A percentile compares a stretch with the other conserved stretches of the same genome.
Evolutionary conservation across 2,797 vertebrate genomes (phyloP).

Genomic region (Melanotaenia parkinsoni): DNA sequence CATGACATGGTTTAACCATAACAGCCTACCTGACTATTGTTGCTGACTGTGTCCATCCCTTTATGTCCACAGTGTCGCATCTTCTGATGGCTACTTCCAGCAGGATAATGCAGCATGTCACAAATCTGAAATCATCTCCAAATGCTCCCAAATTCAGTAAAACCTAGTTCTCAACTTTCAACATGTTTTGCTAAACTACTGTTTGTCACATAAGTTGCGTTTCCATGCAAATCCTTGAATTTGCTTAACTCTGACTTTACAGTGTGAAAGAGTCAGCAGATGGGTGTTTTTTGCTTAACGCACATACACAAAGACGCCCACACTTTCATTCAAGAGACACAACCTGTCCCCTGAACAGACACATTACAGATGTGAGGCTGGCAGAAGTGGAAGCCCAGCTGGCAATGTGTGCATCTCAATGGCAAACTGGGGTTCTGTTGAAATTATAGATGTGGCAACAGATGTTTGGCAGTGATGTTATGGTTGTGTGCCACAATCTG

Average conservation of each 20-base stretch:
- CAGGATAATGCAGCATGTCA: constrained; percentile 29
- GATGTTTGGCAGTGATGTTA: constrained; percentile 75
- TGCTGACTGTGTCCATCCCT: no score
- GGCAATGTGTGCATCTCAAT: constrained; percentile 68
- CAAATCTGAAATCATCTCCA: not conserved
- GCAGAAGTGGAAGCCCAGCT: constrained; percentile 69
- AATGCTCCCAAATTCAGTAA: not conserved
- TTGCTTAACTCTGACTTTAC: not conserved
- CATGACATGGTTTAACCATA: no score
- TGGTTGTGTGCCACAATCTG: constrained; percentile 51
- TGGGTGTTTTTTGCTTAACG: constrained; percentile 15
- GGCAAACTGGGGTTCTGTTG: constrained; percentile 68
- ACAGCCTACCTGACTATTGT: no score
- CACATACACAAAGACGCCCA: constrained; percentile 10
- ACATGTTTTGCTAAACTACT: no score
- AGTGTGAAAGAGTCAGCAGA: constrained; percentile 19
- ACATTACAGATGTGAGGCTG: constrained; percentile 70
- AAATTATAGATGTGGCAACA: constrained; percentile 79
- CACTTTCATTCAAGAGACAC: constrained; percentile 14
- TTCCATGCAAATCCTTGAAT: not conserved
- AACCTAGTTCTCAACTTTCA: no score
- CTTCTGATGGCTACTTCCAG: constrained; percentile 67
- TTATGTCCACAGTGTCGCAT: not conserved
- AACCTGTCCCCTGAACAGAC: constrained; percentile 34
- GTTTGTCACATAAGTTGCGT: no score